phyloP scores from a whole-genome alignment of 2,113 vertebrate species.

The Catharus fuscescens region DNA sequence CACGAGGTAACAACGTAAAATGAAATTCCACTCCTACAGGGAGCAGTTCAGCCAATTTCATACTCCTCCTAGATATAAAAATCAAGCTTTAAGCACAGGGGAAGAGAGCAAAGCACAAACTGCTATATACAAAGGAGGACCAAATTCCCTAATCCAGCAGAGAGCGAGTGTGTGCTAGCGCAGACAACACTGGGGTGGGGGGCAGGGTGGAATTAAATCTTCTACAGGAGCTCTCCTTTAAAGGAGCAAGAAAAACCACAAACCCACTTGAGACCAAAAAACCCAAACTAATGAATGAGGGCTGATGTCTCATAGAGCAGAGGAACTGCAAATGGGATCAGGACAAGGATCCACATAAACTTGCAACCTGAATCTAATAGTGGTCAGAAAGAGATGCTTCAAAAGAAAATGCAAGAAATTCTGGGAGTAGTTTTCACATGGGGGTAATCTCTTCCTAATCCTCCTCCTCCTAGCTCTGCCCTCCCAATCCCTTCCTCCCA shows the following conservation, averaged over 20 bases:
- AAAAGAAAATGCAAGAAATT: not conserved
- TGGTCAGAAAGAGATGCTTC: not conserved
- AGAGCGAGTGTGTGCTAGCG: not conserved
- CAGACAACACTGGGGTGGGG: not conserved
- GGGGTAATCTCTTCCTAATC: not conserved
- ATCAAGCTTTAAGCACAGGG: not conserved
- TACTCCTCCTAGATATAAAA: conserved; percentile 57
- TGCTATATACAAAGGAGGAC: conserved; percentile 1
- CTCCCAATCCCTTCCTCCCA: not conserved
- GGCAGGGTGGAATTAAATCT: not conserved
- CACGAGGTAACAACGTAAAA: conserved; percentile 12
- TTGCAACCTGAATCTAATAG: not conserved
- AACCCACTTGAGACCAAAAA: not conserved
- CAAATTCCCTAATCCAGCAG: conserved; percentile 21
- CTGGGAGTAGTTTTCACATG: not conserved
- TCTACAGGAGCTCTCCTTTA: not conserved
- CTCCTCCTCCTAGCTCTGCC: not conserved
- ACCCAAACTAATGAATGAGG: not conserved
- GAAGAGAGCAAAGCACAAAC: not conserved
- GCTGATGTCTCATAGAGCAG: not conserved
- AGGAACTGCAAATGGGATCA: not conserved
- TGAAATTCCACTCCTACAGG: conserved; percentile 60
- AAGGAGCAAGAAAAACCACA: not conserved
- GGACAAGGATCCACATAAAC: not conserved
- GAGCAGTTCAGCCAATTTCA: conserved; percentile 54